Conservation (phyloP, 2,888 invertebrate genomes). For the Micoletzkya japonica region DNA sequence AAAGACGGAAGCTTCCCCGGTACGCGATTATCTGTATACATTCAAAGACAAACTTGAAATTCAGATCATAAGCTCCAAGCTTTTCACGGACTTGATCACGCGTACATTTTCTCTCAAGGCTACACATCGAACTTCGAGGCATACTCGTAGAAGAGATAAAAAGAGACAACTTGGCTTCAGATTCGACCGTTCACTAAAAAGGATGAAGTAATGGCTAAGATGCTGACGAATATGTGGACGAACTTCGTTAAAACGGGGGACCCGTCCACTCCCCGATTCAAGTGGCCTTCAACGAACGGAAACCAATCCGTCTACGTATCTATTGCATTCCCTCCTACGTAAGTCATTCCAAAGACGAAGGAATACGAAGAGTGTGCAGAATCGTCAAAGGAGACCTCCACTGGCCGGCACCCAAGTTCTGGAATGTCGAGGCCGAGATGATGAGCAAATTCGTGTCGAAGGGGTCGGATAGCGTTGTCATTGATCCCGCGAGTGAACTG, state of each 20-base stretch:
- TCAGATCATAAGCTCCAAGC: conserved; percentile 49
- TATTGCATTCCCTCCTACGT: conserved; percentile 58
- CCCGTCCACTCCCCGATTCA: conserved; percentile 49
- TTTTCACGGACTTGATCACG: conserved; percentile 64
- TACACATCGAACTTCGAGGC: conserved; percentile 44
- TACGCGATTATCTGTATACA: neutral
- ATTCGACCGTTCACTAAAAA: conserved; percentile 57
- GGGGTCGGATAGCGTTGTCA: conserved; percentile 34
- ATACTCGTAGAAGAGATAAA: neutral
- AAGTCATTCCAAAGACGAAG: conserved; percentile 5
- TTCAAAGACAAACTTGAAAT: neutral
- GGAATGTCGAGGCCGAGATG: conserved; percentile 59
- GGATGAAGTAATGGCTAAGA: conserved; percentile 57
- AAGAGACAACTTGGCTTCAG: conserved; percentile 29
- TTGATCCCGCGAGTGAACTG: conserved; percentile 48
- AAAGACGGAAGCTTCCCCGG: conserved; percentile 35
- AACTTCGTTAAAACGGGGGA: conserved; percentile 56
- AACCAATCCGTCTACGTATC: conserved; percentile 50
- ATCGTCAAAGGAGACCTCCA: conserved; percentile 54
- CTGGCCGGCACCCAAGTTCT: conserved; percentile 59
- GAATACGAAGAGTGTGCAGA: conserved; percentile 34
- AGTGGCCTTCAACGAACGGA: conserved; percentile 51
- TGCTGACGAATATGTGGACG: conserved; percentile 56
- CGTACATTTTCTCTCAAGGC: conserved; percentile 62
- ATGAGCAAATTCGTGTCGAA: conserved; percentile 44